Evolutionary conservation across 2,888 invertebrate species (phyloP), one percentile per base, ranked within the genome.

Genomic region (Mimas tiliae): DNA sequence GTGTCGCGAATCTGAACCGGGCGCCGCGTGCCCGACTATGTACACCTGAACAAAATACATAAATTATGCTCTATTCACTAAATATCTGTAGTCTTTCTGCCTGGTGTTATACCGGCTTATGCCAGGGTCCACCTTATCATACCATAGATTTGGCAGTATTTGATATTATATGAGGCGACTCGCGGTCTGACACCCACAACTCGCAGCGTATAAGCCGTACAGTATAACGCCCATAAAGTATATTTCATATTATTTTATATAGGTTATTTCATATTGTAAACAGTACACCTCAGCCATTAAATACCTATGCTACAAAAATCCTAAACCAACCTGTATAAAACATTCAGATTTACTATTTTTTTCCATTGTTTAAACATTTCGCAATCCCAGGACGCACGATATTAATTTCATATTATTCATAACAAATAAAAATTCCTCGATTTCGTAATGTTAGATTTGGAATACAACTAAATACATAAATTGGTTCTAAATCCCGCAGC

Each of bases 21-120:
- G 98, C 0, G 98, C 97, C 73, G 98, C 97, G 84, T 98, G 98
- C 0, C 98, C 98, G 47, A 98, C 97, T 72, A 98, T 95, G 87
- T 97, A 98, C 34, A 97, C 98, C 98, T 98, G 94, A 34, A 21
- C 58, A 67, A 58, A 50, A 34, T 1, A 55, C 9, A 55, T 51
- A 0, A 51, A 47, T n/a, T 27, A 27, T 27, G n/a, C 2, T 8
- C 1, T 47, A 14, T 47, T 47, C 11, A 6, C 14, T 14, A 16
- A 7, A 7, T 16, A n/a, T 3, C 6, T 34, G 34, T 34, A 34
- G 3, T 34, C 6, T 34, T 34, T 7, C 3, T 7, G 34, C n/a
- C n/a, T n/a, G n/a, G n/a, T n/a, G n/a, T n/a, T n/a, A n/a, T n/a
- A n/a, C n/a, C n/a, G n/a, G n/a, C n/a, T n/a, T n/a, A n/a, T n/a